Conservation (phyloP, 2,888 invertebrate genomes). For the Dioctria rufipes region DNA sequence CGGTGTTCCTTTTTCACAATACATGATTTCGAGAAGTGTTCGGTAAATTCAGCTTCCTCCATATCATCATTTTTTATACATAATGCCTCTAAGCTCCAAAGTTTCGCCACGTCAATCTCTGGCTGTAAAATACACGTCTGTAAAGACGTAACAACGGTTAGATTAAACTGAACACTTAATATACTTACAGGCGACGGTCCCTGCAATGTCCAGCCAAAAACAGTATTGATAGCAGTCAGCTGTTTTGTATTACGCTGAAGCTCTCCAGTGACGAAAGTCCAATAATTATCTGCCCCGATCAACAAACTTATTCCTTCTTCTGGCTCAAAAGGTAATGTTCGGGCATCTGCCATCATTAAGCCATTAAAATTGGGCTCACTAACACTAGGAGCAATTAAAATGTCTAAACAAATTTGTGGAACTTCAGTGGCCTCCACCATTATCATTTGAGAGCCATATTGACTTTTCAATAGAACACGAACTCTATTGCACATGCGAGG, state of each 20-base stretch:
- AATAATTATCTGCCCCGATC: not conserved
- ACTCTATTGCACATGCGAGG: too few species aligned
- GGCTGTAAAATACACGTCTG: not conserved
- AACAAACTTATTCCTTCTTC: not conserved
- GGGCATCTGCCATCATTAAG: too few species aligned
- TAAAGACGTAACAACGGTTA: not conserved
- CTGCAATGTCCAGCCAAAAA: constrained; percentile 13
- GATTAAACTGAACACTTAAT: not conserved
- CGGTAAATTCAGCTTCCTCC: not conserved
- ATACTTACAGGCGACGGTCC: not conserved
- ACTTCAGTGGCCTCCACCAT: too few species aligned
- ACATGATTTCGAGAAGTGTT: not conserved
- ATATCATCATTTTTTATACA: not conserved
- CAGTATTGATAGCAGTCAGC: not conserved
- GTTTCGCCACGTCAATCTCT: not conserved
- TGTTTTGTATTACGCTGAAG: not conserved
- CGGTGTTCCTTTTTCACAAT: not conserved
- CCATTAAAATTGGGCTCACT: too few species aligned
- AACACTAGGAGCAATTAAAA: too few species aligned
- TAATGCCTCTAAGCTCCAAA: not conserved
- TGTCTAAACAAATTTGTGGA: too few species aligned
- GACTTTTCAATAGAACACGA: too few species aligned
- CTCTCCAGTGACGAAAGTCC: too few species aligned
- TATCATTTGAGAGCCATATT: too few species aligned
- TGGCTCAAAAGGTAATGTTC: too few species aligned